These are phyloP conservation scores for Cathartes aura DNA, from an alignment of 2,113 vertebrate species.

Conservation along the genomic window DNA sequence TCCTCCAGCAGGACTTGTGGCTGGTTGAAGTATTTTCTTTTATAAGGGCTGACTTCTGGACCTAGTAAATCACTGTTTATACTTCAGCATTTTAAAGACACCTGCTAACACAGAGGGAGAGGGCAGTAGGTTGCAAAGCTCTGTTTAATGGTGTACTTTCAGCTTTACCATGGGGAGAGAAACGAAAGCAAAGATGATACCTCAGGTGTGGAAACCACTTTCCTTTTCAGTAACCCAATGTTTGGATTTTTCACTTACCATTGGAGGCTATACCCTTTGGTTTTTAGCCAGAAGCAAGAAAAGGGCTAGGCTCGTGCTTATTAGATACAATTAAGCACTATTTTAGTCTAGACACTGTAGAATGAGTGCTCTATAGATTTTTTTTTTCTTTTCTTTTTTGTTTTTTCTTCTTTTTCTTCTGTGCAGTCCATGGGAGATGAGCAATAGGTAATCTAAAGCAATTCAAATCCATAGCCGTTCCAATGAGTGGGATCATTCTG, in stretches of 20 bases:
- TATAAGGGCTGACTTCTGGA: not conserved
- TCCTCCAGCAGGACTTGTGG: not conserved
- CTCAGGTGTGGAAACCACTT: not conserved
- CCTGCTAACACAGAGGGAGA: not conserved
- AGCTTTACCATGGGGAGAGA: not conserved
- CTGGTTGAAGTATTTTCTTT: not conserved
- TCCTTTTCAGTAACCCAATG: not conserved
- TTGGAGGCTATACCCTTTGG: not conserved
- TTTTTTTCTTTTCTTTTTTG: not conserved
- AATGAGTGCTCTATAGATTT: not conserved
- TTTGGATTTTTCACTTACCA: not conserved
- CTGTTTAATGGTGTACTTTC: not conserved
- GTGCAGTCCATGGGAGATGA: not conserved
- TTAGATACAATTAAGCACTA: not conserved
- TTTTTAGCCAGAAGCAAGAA: not conserved
- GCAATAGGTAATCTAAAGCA: not conserved
- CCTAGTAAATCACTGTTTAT: not conserved
- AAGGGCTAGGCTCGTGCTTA: not conserved
- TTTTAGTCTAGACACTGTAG: not conserved
- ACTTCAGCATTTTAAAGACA: not conserved
- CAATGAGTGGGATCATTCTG: not conserved
- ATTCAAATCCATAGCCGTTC: not conserved
- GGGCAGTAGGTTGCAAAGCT: not conserved
- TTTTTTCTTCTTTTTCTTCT: not conserved
- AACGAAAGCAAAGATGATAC: not conserved